Evolutionary conservation across 1,140 invertebrate genomes (phyloP), one percentile per base, ranked within the genome.

Genomic region (Drosophila kanapiae): DNA sequence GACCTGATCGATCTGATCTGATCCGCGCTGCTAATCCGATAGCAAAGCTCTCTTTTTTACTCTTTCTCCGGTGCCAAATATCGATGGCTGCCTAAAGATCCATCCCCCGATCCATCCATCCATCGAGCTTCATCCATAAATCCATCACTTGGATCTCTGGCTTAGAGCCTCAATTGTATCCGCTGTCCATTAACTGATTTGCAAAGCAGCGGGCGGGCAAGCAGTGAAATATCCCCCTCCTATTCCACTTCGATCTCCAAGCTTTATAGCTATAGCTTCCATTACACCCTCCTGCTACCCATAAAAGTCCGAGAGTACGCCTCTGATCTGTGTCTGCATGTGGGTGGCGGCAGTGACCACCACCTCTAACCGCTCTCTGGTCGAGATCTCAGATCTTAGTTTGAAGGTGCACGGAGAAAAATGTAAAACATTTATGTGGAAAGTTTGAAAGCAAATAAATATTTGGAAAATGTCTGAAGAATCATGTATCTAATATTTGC

Each of bases 111-210:
- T 45, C 40, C 53, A 65, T 54, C 38, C 48, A 77, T 77, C 63
- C 64, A 69, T 68, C 51, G 51, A 14, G 71, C 54, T 60, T 37
- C 29, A 51, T 75, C 59, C 71, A 75, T 69, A 72, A 72, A 72
- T 72, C 70, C 70, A 60, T 72, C 70, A 72, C 27, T 23, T 31
- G 23, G 14, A 29, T 23, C 51, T 35, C 43, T 23, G 37, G 16
- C 43, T 35, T 42, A 70, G 42, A 58, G 43, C 33, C 49, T 11
- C 58, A 71, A 72, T 78, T 75, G 78, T 86, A 65, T 75, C 70
- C 54, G 80, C 71, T 79, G 68, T 56, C 78, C 56, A 68, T 80
- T 80, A 78, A 64, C 64, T 75, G 82, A 75, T 75, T 80, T 85
- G 77, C 58, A 71, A 54, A 63, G 53, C 76, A 71, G 76, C 67